These are phyloP conservation scores for Sylvilagus bachmani DNA, from an alignment of 2,113 vertebrate genomes.

Conservation along the genomic window DNA sequence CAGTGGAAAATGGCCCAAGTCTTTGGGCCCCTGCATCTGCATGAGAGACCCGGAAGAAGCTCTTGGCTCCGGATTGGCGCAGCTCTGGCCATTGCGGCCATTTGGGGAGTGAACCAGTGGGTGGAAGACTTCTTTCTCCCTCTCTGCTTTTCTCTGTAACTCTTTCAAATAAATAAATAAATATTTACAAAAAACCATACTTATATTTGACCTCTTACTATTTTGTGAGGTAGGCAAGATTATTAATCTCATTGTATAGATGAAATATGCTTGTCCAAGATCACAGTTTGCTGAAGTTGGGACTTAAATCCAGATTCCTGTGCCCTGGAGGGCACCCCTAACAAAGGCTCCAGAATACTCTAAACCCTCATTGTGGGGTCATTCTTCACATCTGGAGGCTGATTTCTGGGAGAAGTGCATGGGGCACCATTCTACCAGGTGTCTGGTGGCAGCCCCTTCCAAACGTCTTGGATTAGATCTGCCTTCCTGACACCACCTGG, in stretches of 20 bases:
- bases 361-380: background rate
- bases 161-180: no score
- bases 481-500: background rate
- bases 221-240: slow-evolving; percentile 38
- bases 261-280: slow-evolving; percentile 32
- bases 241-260: slow-evolving; percentile 47
- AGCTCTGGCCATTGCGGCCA: no score
- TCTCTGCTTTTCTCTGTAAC: no score
- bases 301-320: slow-evolving; percentile 20
- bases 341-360: background rate
- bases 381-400: background rate
- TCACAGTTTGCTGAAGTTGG: background rate
- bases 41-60: no score
- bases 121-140: no score
- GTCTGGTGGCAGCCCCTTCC: background rate
- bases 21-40: no score
- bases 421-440: background rate
- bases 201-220: slow-evolving; percentile 9
- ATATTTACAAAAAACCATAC: no score
- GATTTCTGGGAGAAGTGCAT: background rate
- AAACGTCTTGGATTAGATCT: background rate
- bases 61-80: no score
- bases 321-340: background rate
- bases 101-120: no score
- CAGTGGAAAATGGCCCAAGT: no score